Base-by-base conservation (phyloP, 2,113 vertebrate genomes). In the Dipodomys stephensi region DNA sequence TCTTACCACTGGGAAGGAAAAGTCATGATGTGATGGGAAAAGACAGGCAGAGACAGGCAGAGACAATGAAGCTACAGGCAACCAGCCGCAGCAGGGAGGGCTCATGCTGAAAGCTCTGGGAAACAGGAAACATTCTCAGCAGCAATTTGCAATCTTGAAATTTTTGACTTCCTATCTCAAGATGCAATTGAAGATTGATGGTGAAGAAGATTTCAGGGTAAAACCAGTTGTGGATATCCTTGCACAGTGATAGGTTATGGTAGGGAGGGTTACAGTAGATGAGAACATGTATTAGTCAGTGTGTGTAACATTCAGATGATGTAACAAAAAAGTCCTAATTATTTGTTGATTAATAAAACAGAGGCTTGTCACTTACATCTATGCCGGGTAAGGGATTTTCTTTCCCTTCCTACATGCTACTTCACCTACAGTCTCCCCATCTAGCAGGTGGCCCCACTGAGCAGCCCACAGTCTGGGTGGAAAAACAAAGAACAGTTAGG, bases 321-420 rank as follows among this genome's bases (percentile, higher is more conserved):
- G 2, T 28, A 64, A 79, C 57, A 87, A 57, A 30, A 25, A 25
- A 76, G 8, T 25, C 19, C n/a, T 19, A 27, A 64, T 25, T 7
- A 60, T 4, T 20, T 18, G 64, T 68, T 69, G 20, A 1, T 62
- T 69, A 35, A 20, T 67, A 49, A n/a, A 71, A 49, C 44, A 49
- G 32, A 53, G 4, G 4, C 10, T 39, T 64, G 4, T 0, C 20
- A 3, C 4, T 46, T 12, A 1, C 4, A 27, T 4, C 30, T 4
- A 18, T 2, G 16, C 7, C n/a, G 27, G 27, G 6, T 64, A 64
- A 44, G 35, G 27, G 80, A 7, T 65, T 65, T 28, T 25, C 28
- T 57, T 57, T 57, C 53, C 49, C 49, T 53, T 53, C 49, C 49
- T 13, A 53, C 49, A 53, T 53, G 49, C 9, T 9, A 13, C 8